phyloP scores from a whole-genome alignment of 1,140 invertebrate genomes.

The Zophobas morio region DNA sequence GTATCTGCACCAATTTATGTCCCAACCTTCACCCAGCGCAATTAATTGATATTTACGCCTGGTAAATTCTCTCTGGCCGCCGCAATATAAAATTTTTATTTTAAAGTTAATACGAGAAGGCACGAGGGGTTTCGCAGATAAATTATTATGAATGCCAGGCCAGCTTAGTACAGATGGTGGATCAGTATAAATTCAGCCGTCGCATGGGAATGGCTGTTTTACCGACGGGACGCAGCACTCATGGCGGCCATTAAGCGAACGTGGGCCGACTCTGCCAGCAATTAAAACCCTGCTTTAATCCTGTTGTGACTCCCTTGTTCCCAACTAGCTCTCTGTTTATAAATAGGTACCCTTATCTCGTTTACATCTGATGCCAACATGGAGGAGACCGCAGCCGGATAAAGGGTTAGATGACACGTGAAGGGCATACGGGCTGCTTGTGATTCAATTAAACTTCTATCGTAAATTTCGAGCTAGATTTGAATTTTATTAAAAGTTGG shows the following conservation, averaged over 20 bases:
- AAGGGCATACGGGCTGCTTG: constrained; percentile 31
- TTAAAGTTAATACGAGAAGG: not conserved
- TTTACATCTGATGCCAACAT: constrained; percentile 55
- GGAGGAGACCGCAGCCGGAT: constrained; percentile 35
- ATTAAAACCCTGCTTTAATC: constrained; percentile 56
- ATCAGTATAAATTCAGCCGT: constrained; percentile 50
- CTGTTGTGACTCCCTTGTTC: constrained; percentile 47
- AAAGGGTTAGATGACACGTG: constrained; percentile 26
- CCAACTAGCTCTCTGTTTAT: constrained; percentile 50
- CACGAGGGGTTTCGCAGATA: constrained; percentile 7
- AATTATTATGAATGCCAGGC: constrained; percentile 27
- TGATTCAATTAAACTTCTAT: constrained; percentile 44
- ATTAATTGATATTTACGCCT: too few species aligned
- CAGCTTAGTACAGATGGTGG: constrained; percentile 19
- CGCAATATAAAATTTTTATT: constrained; percentile 3
- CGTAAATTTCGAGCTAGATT: constrained; percentile 36
- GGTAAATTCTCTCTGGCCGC: not conserved
- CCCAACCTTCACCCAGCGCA: too few species aligned
- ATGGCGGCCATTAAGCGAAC: constrained; percentile 55
- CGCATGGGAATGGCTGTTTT: constrained; percentile 54
- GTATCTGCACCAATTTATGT: too few species aligned
- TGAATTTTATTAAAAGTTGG: constrained; percentile 42
- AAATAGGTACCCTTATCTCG: constrained; percentile 54
- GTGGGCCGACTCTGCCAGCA: constrained; percentile 47
- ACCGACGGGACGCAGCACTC: constrained; percentile 53